Base-by-base conservation (phyloP, 2,113 vertebrate genomes). In the Notarius quadriscutis region DNA sequence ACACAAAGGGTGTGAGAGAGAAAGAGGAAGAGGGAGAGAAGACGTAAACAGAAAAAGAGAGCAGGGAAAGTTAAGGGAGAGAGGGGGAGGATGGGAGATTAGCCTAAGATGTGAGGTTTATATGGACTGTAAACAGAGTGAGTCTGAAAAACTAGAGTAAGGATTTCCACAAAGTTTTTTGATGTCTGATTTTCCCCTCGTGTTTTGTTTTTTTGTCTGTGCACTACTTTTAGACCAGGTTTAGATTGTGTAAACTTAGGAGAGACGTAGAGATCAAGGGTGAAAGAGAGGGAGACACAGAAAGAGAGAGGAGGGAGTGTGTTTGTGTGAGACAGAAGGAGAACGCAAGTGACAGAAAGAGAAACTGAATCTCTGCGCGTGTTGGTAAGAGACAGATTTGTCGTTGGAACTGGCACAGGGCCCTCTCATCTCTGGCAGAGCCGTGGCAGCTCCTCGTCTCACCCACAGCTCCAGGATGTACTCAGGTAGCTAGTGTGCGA, bases 381-480 rank as follows among this genome's bases (percentile, higher is more conserved):
- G 89, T 90, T 89, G 92, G 90, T 87, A 87, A 92, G 86, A 90
- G 87, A 83, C 91, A 87, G 93, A 91, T 91, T 90, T 93, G 91
- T 94, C 94, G 93, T 94, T 90, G 88, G 72, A 27, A 5, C 92
- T 88, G n/a, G 87, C 74, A 57, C 91, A 89, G 91, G 92, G 91
- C 92, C 91, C 88, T 91, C 92, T 92, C 83, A 90, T 90, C 90
- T 88, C 91, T 91, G 93, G 92, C 91, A 92, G 91, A 93, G 88
- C 89, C 89, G 87, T 90, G 91, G 89, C 91, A 91, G 91, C 93
- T 94, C 91, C 90, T 92, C 91, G 91, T 75, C 81, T 93, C 93
- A 88, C 90, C 82, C 84, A 80, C 82, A 79, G 84, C 87, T 88
- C 83, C 88, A 88, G 65, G 83, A 91, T 89, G 88, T 91, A 88